These are phyloP conservation scores for Mola mola DNA, from an alignment of 2,113 vertebrate genomes.

Conservation along the genomic window DNA sequence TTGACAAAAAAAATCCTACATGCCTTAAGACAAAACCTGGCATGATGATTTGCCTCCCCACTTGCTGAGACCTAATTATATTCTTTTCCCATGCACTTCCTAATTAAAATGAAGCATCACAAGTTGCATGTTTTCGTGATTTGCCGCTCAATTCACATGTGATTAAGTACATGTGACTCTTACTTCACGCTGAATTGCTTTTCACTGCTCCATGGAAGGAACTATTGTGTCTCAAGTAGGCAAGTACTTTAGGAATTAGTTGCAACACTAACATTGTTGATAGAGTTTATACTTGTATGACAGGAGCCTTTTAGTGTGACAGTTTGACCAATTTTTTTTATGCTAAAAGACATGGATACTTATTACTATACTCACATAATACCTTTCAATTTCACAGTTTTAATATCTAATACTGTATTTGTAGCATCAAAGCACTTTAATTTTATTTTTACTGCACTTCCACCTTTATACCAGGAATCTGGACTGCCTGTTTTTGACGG, in stretches of 20 bases:
- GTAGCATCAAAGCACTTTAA: neutral
- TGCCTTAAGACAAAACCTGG: conserved; percentile 36
- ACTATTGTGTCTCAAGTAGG: conserved; percentile 63
- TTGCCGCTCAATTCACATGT: conserved; percentile 60
- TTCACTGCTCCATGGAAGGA: conserved; percentile 49
- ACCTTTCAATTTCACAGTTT: neutral
- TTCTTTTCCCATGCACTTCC: conserved; percentile 61
- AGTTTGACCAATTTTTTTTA: conserved; percentile 15
- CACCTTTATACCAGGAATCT: neutral
- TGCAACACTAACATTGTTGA: conserved; percentile 57
- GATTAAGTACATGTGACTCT: conserved; percentile 53
- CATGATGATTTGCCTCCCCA: conserved; percentile 46
- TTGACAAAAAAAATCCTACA: conserved; percentile 76
- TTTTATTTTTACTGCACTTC: neutral
- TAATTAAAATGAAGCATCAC: conserved; percentile 66
- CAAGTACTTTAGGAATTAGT: conserved; percentile 60
- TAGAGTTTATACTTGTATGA: conserved; percentile 44
- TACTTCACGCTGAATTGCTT: conserved; percentile 59
- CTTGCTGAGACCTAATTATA: conserved; percentile 61
- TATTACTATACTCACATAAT: neutral
- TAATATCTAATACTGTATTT: neutral
- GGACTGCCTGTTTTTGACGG: neutral
- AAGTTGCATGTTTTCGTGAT: conserved; percentile 59
- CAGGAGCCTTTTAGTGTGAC: conserved; percentile 29
- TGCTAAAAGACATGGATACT: conserved; percentile 3